Conservation (phyloP, 1,140 invertebrate species). For the Drosophila virilis region DNA sequence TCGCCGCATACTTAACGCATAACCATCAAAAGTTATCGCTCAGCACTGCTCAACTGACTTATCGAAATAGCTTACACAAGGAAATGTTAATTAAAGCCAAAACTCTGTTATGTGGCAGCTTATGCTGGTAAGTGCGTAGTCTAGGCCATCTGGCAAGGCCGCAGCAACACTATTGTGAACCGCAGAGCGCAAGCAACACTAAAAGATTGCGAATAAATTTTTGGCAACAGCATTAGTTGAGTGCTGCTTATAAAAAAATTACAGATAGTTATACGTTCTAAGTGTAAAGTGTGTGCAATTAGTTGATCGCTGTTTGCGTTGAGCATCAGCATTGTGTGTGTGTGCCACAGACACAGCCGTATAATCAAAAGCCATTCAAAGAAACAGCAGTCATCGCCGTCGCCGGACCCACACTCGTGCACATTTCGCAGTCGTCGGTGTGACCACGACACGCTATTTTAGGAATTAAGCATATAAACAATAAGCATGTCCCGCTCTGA, state of each 20-base stretch:
- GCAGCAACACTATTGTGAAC: constrained; percentile 27
- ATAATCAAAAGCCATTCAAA: constrained; percentile 17
- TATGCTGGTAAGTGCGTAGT: constrained; percentile 1
- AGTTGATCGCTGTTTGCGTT: constrained; percentile 10
- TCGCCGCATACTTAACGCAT: background rate
- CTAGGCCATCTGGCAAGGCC: constrained; percentile 17
- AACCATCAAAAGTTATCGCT: background rate
- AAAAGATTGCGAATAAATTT: constrained; percentile 44
- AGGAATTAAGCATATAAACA: constrained; percentile 52
- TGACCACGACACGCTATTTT: constrained; percentile 52
- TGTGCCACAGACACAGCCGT: constrained; percentile 18
- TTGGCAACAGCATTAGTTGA: constrained; percentile 28
- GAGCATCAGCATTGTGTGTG: constrained; percentile 13
- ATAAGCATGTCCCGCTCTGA: constrained; percentile 38
- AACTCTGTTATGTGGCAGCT: background rate
- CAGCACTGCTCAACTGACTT: background rate
- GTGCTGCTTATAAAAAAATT: constrained; percentile 22
- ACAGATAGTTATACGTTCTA: constrained; percentile 5
- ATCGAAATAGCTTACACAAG: constrained; percentile 8
- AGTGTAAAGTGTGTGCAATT: constrained; percentile 40
- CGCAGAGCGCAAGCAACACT: constrained; percentile 25
- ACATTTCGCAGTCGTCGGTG: constrained; percentile 16
- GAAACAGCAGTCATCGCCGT: constrained; percentile 31
- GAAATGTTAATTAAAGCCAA: constrained; percentile 1
- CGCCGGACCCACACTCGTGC: constrained; percentile 15